A percentile compares a stretch with the other conserved stretches of the same genome.
Conservation (phyloP, 1,140 invertebrate species). For the Babylonia areolata region DNA sequence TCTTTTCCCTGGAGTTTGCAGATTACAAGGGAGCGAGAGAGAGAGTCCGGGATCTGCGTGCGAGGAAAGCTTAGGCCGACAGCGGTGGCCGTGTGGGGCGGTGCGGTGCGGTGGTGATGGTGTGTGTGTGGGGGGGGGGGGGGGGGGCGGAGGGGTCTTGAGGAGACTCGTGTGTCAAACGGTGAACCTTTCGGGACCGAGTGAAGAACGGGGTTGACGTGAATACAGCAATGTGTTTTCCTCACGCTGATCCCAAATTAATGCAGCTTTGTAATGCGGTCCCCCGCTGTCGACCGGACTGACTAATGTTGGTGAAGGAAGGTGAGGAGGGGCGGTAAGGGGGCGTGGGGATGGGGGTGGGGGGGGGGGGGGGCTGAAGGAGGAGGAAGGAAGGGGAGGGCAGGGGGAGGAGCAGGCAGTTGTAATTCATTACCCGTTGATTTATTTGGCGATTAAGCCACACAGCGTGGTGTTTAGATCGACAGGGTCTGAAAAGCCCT, state of each 20-base stretch:
- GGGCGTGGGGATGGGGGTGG: neutral
- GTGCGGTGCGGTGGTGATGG: neutral
- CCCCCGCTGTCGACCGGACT: neutral
- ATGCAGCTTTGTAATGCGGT: constrained; percentile 33
- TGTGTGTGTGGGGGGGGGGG: no score
- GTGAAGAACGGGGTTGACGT: neutral
- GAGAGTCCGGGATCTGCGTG: neutral
- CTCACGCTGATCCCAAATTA: constrained; percentile 21
- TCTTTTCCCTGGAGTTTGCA: constrained; percentile 3
- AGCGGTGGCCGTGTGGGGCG: no score
- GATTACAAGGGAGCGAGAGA: neutral
- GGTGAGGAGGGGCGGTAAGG: no score
- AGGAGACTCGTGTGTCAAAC: neutral
- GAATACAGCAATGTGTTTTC: constrained; percentile 34
- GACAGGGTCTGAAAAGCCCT: constrained; percentile 20
- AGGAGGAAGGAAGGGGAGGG: no score
- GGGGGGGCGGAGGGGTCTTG: neutral
- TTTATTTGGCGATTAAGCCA: constrained; percentile 36
- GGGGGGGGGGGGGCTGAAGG: neutral
- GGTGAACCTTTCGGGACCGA: neutral
- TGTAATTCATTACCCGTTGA: constrained; percentile 29
- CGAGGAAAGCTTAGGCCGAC: no score
- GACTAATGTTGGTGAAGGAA: constrained; percentile 14
- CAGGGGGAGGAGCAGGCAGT: neutral
- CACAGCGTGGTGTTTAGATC: neutral